A percentile compares a stretch with the other conserved stretches of the same genome.
These are phyloP conservation scores for Virgularia gustaviana DNA, from an alignment of 92 coral and sea anemone species.

Conservation along the genomic window DNA sequence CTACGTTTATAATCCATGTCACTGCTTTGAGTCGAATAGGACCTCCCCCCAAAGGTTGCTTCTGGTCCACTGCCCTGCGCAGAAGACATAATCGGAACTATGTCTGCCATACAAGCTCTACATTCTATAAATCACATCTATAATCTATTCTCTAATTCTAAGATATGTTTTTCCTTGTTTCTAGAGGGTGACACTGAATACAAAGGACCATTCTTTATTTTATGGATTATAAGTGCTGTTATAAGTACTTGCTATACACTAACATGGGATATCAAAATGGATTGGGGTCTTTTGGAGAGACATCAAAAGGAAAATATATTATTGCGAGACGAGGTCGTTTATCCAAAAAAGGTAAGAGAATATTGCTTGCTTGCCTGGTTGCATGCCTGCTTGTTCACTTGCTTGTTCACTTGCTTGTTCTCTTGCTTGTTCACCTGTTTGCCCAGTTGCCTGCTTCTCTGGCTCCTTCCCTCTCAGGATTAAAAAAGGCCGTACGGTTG, in stretches of 20 bases:
- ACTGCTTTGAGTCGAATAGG: too few relatives aligned
- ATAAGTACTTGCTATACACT: conserved; percentile 88
- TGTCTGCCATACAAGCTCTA: too few relatives aligned
- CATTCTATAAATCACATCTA: too few relatives aligned
- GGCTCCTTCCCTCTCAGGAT: too few relatives aligned
- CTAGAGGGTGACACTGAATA: conserved; percentile 64
- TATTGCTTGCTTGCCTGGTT: too few relatives aligned
- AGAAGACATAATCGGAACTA: too few relatives aligned
- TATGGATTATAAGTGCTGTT: conserved; percentile 79
- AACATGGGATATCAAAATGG: conserved; percentile 99
- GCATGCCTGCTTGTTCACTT: too few relatives aligned
- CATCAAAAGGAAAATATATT: conserved; percentile 67
- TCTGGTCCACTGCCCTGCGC: not conserved
- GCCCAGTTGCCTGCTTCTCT: too few relatives aligned
- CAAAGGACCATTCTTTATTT: conserved; percentile 67
- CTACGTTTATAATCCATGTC: too few relatives aligned
- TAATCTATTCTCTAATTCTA: not conserved
- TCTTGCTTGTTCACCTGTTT: too few relatives aligned
- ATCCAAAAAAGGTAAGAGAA: conserved; percentile 87
- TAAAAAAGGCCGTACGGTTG: too few relatives aligned
- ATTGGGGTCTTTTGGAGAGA: conserved; percentile 93
- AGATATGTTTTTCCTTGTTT: not conserved
- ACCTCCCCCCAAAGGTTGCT: not conserved
- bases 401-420: too few relatives aligned
- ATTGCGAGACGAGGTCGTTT: conserved; percentile 88